A percentile compares a stretch with the other conserved stretches of the same genome.
These are phyloP conservation scores for Oedothorax gibbosus DNA, from an alignment of 1,140 invertebrate genomes.

Conservation along the genomic window DNA sequence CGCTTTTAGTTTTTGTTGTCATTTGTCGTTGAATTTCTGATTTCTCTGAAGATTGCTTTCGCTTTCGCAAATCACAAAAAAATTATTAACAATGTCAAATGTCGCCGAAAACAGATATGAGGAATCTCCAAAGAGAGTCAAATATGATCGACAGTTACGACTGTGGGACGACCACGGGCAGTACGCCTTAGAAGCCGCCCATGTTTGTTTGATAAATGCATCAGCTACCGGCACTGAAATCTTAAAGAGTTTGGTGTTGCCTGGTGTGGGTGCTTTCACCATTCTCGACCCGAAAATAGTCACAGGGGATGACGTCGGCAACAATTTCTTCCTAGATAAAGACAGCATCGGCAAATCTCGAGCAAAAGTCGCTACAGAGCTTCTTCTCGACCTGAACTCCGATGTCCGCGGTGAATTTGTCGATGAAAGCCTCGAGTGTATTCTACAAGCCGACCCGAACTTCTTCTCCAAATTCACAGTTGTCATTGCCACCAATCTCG, in stretches of 20 bases:
- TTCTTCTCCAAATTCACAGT: constrained; percentile 90
- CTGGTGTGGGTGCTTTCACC: constrained; percentile 94
- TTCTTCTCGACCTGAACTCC: constrained; percentile 90
- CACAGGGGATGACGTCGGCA: constrained; percentile 89
- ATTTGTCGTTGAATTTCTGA: background rate
- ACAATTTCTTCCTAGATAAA: constrained; percentile 74
- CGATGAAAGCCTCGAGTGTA: constrained; percentile 80
- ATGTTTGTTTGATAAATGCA: constrained; percentile 95
- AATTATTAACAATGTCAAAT: background rate
- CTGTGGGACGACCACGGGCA: constrained; percentile 99
- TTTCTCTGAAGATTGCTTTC: no score
- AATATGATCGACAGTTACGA: constrained; percentile 70
- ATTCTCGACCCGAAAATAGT: constrained; percentile 92
- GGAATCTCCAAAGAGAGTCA: constrained; percentile 48
- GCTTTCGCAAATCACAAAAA: background rate
- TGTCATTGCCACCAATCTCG: constrained; percentile 86
- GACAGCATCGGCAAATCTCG: constrained; percentile 73
- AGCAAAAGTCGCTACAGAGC: constrained; percentile 83
- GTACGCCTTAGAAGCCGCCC: constrained; percentile 83
- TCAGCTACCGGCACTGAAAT: constrained; percentile 95
- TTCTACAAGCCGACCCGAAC: constrained; percentile 85
- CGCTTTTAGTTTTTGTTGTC: background rate
- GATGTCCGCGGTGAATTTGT: constrained; percentile 93
- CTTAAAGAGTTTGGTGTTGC: constrained; percentile 92
- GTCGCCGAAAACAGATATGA: constrained; percentile 29